Conservation (phyloP, 2,888 invertebrate genomes). For the Marronus borbonicus region DNA sequence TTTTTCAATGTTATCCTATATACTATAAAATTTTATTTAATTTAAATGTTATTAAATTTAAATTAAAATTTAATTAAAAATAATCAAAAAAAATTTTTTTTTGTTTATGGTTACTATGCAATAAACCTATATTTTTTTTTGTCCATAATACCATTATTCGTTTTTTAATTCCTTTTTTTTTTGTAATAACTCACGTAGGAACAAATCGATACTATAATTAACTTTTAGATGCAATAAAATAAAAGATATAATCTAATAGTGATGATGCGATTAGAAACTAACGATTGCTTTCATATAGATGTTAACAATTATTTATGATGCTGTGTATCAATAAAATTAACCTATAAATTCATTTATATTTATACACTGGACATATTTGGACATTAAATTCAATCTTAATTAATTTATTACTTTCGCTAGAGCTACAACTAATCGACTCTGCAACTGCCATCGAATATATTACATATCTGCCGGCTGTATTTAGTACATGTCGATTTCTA, state of each 20-base stretch:
- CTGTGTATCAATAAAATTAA: slow-evolving; percentile 1
- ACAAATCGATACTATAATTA: too few relatives aligned
- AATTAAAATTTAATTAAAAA: too few relatives aligned
- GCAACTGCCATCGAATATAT: not conserved
- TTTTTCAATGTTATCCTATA: too few relatives aligned
- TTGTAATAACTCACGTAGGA: too few relatives aligned
- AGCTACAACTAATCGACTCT: not conserved
- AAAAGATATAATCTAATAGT: not conserved
- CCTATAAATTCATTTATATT: slow-evolving; percentile 1
- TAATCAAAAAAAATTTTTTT: too few relatives aligned
- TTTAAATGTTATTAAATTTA: too few relatives aligned
- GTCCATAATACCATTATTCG: too few relatives aligned
- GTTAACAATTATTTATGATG: not conserved
- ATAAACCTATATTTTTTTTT: too few relatives aligned
- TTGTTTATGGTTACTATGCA: too few relatives aligned
- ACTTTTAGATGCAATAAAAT: not conserved
- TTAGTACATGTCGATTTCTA: not conserved
- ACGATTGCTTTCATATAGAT: not conserved
- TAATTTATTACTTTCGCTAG: not conserved
- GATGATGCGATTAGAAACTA: not conserved
- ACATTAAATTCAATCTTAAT: slow-evolving; percentile 7
- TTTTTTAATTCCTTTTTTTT: too few relatives aligned
- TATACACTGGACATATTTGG: not conserved
- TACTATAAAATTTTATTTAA: too few relatives aligned
- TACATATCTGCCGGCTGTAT: not conserved